Evolutionary conservation across 1,140 invertebrate species (phyloP), one percentile per base, ranked within the genome.

Genomic region (Apocrypta bakeri): DNA sequence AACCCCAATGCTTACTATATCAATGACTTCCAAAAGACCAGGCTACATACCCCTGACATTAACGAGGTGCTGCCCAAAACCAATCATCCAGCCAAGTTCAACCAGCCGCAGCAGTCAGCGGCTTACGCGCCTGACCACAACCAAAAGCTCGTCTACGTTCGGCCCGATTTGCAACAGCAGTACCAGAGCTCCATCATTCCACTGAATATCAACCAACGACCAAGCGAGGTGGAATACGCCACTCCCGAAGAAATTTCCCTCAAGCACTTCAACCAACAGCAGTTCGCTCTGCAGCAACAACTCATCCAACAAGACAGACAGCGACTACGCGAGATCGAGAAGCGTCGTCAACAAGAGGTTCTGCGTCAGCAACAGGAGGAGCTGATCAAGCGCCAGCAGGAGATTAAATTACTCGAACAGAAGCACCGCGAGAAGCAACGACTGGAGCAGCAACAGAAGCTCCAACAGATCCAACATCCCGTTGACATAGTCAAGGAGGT

Each of bases 261-360:
- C 66, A 92, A 90, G 61, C 91, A 91, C 71, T 92, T 89, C 68
- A 91, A 92, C 79, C 90, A 92, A 79, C 91, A 92, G 68, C 91
- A 92, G 64, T 92, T 88, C 33, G 64, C 90, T 48, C 69, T 91
- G 0, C 90, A 91, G 76, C 90, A 90, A 31, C 90, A 91, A 66
- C 33, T 92, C 6, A 84, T 92, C 56, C 88, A 91, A 68, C 88
- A 88, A 33, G 90, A 91, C 40, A 86, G 90, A 37, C 85, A 88
- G 31, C 80, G 87, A n/a, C 71, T 91, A 24, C 85, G 86, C 4
- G 90, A 92, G 66, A 88, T 91, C 63, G 89, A 91, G 63, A 72
- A 86, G 9, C 85, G 87, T 40, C 86, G 89, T 78, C 89, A 90
- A 40, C 83, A 88, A n/a, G 86, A 90, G 63, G 29, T 91, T 0